Conservation (phyloP, 2,113 vertebrate genomes). For the Dipodomys spectabilis region DNA sequence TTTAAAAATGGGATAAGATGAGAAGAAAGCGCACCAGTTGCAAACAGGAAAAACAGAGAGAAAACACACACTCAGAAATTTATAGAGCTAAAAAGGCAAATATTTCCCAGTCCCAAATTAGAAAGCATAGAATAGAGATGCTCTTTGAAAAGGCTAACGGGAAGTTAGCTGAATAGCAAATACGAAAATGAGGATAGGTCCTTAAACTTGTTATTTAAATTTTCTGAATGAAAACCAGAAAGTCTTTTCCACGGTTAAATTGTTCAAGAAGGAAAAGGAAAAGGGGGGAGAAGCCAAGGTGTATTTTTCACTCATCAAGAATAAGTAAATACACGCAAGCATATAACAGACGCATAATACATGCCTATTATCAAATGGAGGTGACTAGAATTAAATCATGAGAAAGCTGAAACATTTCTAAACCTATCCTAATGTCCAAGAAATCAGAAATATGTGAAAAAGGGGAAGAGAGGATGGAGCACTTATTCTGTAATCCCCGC, state of each 20-base stretch:
- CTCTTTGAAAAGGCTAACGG: not conserved
- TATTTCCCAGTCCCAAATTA: not conserved
- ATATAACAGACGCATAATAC: not conserved
- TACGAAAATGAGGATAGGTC: not conserved
- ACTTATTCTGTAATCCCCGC: not conserved
- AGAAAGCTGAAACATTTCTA: not conserved
- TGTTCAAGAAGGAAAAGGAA: not conserved
- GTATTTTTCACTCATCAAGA: not conserved
- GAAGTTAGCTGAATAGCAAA: slow-evolving; percentile 1
- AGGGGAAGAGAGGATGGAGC: no score
- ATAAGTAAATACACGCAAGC: not conserved
- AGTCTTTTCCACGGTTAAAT: not conserved
- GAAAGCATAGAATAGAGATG: slow-evolving; percentile 1
- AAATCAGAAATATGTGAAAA: not conserved
- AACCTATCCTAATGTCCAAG: not conserved
- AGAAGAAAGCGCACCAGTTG: not conserved
- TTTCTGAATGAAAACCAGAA: not conserved
- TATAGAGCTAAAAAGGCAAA: not conserved
- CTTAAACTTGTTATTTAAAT: not conserved
- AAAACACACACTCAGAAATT: not conserved
- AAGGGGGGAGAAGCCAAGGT: not conserved
- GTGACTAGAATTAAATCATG: not conserved
- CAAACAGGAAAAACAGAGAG: not conserved
- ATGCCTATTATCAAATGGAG: not conserved
- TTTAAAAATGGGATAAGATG: not conserved